Conservation (phyloP, 2,888 invertebrate species). For the Andrena fulva region DNA sequence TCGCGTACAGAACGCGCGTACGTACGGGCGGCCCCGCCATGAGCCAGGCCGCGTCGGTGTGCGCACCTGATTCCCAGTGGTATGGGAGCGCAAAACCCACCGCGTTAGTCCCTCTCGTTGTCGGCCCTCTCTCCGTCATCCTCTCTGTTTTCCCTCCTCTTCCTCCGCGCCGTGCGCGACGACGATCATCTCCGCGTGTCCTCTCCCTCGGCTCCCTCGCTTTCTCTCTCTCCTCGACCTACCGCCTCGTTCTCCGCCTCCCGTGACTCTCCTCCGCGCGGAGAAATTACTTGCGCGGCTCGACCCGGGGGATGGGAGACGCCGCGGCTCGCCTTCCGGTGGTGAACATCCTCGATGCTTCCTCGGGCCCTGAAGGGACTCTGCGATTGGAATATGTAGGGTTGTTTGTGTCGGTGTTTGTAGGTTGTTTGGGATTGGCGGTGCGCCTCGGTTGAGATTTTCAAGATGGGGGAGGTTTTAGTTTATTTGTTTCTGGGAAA, state of each 20-base stretch:
- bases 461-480: too few species aligned
- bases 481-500: too few species aligned
- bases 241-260: conserved; percentile 46
- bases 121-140: neutral
- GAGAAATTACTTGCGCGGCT: conserved; percentile 36
- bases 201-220: conserved; percentile 24
- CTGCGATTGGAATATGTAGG: neutral
- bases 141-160: neutral
- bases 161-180: neutral
- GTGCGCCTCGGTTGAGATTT: too few species aligned
- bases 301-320: neutral
- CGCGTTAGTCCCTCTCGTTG: conserved; percentile 31
- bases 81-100: conserved; percentile 36
- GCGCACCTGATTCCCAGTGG: conserved; percentile 49
- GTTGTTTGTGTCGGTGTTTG: too few species aligned
- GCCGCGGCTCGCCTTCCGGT: conserved; percentile 29
- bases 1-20: conserved; percentile 32
- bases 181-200: conserved; percentile 39
- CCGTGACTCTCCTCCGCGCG: conserved; percentile 22
- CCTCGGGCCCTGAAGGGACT: neutral
- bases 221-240: conserved; percentile 46
- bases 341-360: neutral
- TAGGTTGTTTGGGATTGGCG: too few species aligned
- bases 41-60: conserved; percentile 45
- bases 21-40: conserved; percentile 49